Conservation (phyloP, 1,140 invertebrate species). For the Oryzaephilus surinamensis region DNA sequence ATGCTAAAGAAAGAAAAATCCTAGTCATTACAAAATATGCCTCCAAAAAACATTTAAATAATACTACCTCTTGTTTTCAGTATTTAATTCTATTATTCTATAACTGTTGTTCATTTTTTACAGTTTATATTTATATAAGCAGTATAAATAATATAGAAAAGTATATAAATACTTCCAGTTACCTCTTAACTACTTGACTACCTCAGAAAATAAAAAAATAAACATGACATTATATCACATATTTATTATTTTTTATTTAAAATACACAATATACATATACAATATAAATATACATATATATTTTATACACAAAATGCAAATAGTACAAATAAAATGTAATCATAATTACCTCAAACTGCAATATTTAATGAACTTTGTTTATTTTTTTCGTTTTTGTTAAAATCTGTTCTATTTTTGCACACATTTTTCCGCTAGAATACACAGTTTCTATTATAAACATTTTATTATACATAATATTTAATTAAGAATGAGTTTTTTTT, state of each 20-base stretch:
- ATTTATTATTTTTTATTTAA: slow-evolving; percentile 7
- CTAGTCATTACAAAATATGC: slow-evolving; percentile 11
- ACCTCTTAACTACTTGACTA: slow-evolving; percentile 9
- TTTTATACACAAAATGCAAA: too few species aligned
- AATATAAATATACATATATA: too few species aligned
- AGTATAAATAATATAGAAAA: neutral
- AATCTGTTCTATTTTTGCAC: too few species aligned
- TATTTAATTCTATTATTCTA: slow-evolving; percentile 8
- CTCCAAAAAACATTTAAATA: slow-evolving; percentile 3
- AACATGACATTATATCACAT: slow-evolving; percentile 11
- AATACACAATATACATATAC: too few species aligned
- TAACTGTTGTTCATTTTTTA: slow-evolving; percentile 11
- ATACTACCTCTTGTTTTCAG: slow-evolving; percentile 10
- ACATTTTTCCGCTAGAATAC: slow-evolving; percentile 7
- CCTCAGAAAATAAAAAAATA: too few species aligned
- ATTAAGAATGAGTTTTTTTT: too few species aligned
- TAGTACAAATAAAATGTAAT: too few species aligned
- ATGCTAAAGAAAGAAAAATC: slow-evolving; percentile 7
- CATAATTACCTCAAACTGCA: too few species aligned
- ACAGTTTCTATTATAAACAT: slow-evolving; percentile 3
- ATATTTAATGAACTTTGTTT: too few species aligned
- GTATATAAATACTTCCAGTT: slow-evolving; percentile 9
- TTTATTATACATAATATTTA: slow-evolving; percentile 1
- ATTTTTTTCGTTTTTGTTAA: too few species aligned
- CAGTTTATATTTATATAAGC: too few species aligned